These are phyloP conservation scores for Littorina saxatilis DNA, from an alignment of 1,140 invertebrate species.

Conservation along the genomic window DNA sequence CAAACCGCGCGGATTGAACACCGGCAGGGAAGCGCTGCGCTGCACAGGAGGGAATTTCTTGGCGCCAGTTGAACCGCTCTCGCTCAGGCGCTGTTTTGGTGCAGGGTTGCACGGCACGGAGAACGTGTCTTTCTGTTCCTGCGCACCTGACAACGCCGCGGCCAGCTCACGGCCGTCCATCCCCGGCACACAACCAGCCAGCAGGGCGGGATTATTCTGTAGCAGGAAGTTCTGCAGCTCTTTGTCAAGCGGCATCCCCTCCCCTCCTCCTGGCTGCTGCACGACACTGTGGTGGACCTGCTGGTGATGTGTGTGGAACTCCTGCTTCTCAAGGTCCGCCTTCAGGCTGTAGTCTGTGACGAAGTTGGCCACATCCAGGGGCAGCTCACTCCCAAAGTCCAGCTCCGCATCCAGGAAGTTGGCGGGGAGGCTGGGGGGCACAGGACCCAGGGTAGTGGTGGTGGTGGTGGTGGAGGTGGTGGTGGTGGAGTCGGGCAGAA, in stretches of 20 bases:
- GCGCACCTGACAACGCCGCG: neutral
- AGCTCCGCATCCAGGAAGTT: neutral
- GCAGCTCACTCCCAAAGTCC: slow-evolving; percentile 46
- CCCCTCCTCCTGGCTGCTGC: no score
- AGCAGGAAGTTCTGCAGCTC: neutral
- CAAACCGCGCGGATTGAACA: slow-evolving; percentile 12
- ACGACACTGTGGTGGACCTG: neutral
- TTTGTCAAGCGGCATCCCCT: neutral
- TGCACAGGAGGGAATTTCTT: slow-evolving; percentile 32
- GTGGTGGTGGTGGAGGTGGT: neutral
- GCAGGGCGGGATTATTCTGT: neutral
- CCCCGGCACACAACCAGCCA: neutral
- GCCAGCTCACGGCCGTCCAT: neutral
- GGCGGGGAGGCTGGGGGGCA: neutral
- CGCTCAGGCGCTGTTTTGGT: slow-evolving; percentile 25
- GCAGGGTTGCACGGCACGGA: slow-evolving; percentile 40
- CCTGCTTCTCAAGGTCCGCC: neutral
- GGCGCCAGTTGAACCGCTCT: slow-evolving; percentile 4
- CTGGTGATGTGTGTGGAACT: neutral
- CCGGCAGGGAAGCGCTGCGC: slow-evolving; percentile 41
- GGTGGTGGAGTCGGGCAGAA: neutral
- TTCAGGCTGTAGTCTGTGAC: slow-evolving; percentile 48
- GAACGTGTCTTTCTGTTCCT: slow-evolving; percentile 40
- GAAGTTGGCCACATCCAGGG: slow-evolving; percentile 60
- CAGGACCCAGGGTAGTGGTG: neutral